Percentiles rank a stretch among this genome's conserved stretches.
phyloP scores from a whole-genome alignment of 2,113 vertebrate species.

The Grammomys dolichurus region DNA sequence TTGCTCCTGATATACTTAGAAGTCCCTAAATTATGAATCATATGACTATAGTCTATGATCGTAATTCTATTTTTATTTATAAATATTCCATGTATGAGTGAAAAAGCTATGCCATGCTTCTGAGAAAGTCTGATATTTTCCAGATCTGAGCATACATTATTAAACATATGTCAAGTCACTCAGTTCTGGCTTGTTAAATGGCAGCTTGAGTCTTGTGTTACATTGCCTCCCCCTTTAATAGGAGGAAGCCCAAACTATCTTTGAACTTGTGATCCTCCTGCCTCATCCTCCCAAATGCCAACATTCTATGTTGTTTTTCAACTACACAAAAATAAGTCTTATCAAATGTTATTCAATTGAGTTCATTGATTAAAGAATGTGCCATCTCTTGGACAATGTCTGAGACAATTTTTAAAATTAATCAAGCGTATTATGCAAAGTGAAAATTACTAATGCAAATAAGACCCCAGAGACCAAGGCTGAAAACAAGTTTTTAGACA shows the following conservation, averaged over 20 bases:
- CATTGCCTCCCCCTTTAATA: not conserved
- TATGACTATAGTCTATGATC: not conserved
- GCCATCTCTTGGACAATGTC: constrained; percentile 31
- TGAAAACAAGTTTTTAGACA: constrained; percentile 11
- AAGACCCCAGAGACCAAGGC: not conserved
- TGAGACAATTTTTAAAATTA: constrained; percentile 6
- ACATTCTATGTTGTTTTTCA: not conserved
- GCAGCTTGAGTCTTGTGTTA: constrained; percentile 11
- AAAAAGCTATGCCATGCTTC: not conserved
- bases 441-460: constrained; percentile 42
- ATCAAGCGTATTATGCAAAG: not conserved
- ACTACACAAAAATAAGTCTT: constrained; percentile 32
- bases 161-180: not conserved
- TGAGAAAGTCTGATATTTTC: constrained; percentile 29
- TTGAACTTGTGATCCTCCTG: not conserved
- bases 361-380: constrained; percentile 20
- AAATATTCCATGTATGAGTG: not conserved
- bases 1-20: constrained; percentile 14
- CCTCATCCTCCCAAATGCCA: not conserved
- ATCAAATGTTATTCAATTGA: constrained; percentile 7
- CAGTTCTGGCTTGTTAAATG: not conserved
- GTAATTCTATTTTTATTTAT: constrained; percentile 27
- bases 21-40: constrained; percentile 3
- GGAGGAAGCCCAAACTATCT: not conserved
- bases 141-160: not conserved